Base-by-base conservation (phyloP, 2,888 invertebrate genomes). In the Andrena flavipes region DNA sequence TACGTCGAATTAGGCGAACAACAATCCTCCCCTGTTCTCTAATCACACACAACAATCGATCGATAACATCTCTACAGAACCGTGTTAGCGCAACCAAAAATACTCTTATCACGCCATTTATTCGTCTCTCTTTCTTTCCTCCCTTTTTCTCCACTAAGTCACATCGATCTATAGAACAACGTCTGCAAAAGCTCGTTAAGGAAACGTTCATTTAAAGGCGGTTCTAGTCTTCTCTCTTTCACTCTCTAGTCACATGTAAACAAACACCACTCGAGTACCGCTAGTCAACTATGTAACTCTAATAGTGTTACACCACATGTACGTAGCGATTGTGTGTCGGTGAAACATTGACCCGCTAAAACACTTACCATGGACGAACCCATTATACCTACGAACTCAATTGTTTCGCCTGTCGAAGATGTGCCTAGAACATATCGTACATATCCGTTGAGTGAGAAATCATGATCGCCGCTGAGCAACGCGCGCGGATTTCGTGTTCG, bases 341-440 rank as follows among this genome's bases (percentile, higher is more conserved):
- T 51, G 64, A 56, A 85, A 84, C 81, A 74, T 80, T 83, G 86
- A 42, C 84, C 84, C 84, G 56, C 23, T 82, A 71, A 85, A 87
- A 84, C 69, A 88, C 88, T 88, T 88, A 88, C 88, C 88, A 88
- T 89, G 73, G 88, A 89, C 48, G 88, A 89, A 82, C 89, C 88
- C 88, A 88, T 88, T 89, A 89, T 89, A 86, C 76, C 74, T 88
- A 88, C 74, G 86, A 84, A 88, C 87, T 87, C 81, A 89, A 89
- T 88, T 84, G 87, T 79, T 81, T 89, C 88, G 80, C 79, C 88
- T 48, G 86, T 86, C 75, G 89, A 88, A 88, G 89, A 86, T 65
- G 87, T 84, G 88, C 88, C 88, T 88, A 88, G 81, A 88, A 88
- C 88, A 88, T 86, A 80, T 80, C 80, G 80, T 80, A 89, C 80